phyloP scores from a whole-genome alignment of 1,140 invertebrate species.

The Andricus grossulariae region DNA sequence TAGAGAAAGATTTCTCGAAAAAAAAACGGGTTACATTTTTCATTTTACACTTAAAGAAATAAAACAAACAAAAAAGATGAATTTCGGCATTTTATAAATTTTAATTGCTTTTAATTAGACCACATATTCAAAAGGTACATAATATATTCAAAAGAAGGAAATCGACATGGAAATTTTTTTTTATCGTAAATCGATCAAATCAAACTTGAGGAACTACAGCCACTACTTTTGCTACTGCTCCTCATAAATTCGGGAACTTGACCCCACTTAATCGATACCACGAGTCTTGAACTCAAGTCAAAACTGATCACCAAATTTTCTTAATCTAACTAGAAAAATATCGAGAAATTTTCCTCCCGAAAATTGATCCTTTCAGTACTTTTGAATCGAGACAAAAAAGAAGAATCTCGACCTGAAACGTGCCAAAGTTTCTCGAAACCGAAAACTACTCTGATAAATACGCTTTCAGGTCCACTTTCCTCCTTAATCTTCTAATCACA shows the following conservation, averaged over 20 bases:
- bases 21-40: too few relatives aligned
- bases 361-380: not conserved
- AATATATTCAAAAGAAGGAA: not conserved
- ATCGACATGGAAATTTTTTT: not conserved
- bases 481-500: not conserved
- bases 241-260: conserved; percentile 20
- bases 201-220: not conserved
- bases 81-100: too few relatives aligned
- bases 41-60: too few relatives aligned
- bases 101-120: too few relatives aligned
- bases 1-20: too few relatives aligned
- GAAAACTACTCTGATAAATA: conserved; percentile 15
- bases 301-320: not conserved
- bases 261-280: conserved; percentile 28
- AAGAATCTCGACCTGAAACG: conserved; percentile 19
- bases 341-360: too few relatives aligned
- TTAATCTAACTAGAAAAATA: too few relatives aligned
- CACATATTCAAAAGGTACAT: too few relatives aligned
- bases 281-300: not conserved
- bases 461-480: conserved; percentile 11
- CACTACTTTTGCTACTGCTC: not conserved
- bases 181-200: conserved; percentile 20
- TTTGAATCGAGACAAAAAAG: conserved; percentile 1
- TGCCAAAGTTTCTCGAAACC: conserved; percentile 18
- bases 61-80: too few relatives aligned